Conservation (phyloP, 2,797 vertebrate species). For the Cygnus olor region DNA sequence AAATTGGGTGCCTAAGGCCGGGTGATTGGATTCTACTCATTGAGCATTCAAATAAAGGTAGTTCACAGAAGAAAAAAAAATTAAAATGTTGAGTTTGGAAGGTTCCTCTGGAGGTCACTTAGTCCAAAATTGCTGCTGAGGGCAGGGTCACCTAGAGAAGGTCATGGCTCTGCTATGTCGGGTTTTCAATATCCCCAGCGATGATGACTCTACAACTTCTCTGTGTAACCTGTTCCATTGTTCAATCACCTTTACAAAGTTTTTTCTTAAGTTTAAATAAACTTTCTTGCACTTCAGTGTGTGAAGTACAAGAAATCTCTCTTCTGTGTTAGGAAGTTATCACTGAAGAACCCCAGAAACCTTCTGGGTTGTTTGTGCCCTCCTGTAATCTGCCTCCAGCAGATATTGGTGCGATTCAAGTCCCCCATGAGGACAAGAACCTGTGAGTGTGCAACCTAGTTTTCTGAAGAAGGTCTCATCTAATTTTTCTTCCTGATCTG, state of each 20-base stretch:
- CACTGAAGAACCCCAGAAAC: background rate
- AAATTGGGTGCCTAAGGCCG: background rate
- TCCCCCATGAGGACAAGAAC: background rate
- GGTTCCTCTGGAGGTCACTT: background rate
- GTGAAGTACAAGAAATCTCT: background rate
- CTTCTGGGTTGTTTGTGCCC: background rate
- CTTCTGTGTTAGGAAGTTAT: background rate
- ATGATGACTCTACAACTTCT: background rate
- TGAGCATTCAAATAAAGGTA: background rate
- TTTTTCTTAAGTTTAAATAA: background rate
- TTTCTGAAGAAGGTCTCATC: background rate
- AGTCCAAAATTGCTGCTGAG: background rate
- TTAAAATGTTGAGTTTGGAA: background rate
- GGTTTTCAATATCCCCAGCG: background rate
- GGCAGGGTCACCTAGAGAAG: background rate
- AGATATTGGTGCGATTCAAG: background rate
- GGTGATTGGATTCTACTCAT: background rate
- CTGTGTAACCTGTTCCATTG: background rate
- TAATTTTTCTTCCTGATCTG: background rate
- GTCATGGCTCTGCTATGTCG: background rate
- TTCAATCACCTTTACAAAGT: background rate
- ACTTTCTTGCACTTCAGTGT: background rate
- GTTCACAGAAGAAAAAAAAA: background rate
- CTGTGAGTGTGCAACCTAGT: background rate
- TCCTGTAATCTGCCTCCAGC: background rate